A percentile compares a stretch with the other conserved stretches of the same genome.
phyloP scores from a whole-genome alignment of 2,888 invertebrate genomes.

The Callinectes sapidus region DNA sequence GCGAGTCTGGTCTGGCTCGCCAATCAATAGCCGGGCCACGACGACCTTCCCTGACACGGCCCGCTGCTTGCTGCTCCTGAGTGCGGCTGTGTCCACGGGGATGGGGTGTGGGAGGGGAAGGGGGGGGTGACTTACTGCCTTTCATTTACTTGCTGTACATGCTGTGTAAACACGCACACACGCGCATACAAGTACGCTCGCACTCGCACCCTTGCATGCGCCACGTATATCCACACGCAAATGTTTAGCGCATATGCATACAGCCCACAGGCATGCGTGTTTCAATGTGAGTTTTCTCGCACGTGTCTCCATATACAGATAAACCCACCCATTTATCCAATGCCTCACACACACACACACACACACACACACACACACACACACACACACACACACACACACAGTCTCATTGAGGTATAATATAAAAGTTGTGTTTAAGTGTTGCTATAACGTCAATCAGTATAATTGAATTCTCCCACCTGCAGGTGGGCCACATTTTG shows the following conservation, averaged over 20 bases:
- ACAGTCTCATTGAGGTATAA: not conserved
- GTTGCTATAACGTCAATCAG: not conserved
- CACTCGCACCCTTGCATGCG: not conserved
- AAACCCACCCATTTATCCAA: too few relatives aligned
- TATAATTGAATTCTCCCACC: not conserved
- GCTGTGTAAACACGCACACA: not conserved
- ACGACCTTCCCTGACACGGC: slow-evolving; percentile 21
- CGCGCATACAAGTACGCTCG: not conserved
- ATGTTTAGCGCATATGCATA: not conserved
- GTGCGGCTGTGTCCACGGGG: not conserved
- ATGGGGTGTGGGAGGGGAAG: not conserved
- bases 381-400: slow-evolving; percentile 25
- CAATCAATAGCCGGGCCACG: slow-evolving; percentile 10
- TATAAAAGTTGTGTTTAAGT: not conserved
- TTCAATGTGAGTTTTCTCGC: not conserved
- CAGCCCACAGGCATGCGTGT: not conserved
- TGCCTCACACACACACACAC: not conserved
- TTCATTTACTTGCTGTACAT: not conserved
- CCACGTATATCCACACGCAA: not conserved
- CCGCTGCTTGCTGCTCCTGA: slow-evolving; percentile 13
- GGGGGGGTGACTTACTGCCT: not conserved
- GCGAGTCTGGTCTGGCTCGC: slow-evolving; percentile 25
- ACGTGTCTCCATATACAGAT: not conserved
- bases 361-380: slow-evolving; percentile 25
- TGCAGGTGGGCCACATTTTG: not conserved